Conservation (phyloP, 2,888 invertebrate species). For the Tipula vernalis region DNA sequence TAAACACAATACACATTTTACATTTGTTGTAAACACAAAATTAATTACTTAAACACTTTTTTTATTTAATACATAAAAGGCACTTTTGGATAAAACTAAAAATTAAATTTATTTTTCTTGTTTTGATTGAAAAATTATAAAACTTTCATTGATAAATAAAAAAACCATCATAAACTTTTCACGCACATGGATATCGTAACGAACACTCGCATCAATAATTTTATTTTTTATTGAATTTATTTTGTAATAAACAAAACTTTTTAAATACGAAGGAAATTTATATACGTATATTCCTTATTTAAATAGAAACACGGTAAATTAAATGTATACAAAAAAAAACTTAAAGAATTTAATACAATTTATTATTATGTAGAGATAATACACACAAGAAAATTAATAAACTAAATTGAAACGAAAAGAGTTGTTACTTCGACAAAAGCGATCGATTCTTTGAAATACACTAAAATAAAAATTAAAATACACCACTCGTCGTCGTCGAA, state of each 20-base stretch:
- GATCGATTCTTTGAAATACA: constrained; percentile 7
- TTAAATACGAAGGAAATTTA: not conserved
- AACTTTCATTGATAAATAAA: not conserved
- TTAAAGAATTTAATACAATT: not conserved
- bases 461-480: not conserved
- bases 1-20: not conserved
- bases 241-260: not conserved
- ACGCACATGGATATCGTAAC: not conserved
- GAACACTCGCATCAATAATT: not conserved
- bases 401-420: not conserved
- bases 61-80: not conserved
- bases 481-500: not conserved
- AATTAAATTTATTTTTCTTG: not conserved
- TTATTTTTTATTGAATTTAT: not conserved
- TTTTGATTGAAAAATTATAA: not conserved
- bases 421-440: not conserved
- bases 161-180: not conserved
- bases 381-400: not conserved
- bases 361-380: not conserved
- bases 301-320: not conserved
- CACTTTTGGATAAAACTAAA: not conserved
- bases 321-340: not conserved
- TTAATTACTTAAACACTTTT: not conserved
- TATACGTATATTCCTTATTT: too few species aligned
- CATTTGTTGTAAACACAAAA: not conserved